Evolutionary conservation across 2,113 vertebrate species (phyloP).

Genomic region (Anarhynchus alexandrinus): DNA sequence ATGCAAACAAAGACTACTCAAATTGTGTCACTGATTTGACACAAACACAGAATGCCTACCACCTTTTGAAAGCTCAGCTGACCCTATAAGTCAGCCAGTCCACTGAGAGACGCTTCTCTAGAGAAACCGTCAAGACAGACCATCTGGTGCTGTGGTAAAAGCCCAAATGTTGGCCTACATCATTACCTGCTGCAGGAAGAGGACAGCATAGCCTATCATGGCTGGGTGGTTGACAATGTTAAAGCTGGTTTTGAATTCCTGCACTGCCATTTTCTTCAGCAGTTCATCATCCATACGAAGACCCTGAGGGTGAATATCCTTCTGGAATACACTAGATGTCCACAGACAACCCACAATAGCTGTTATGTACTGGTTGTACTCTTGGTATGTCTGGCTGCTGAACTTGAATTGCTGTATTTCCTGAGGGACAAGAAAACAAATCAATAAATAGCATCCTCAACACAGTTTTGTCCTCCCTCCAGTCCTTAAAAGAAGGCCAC

Average conservation of each 20-base stretch:
- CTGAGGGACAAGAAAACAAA: slow-evolving; percentile 42
- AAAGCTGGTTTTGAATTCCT: slow-evolving; percentile 73
- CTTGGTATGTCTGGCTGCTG: slow-evolving; percentile 77
- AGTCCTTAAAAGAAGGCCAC: background rate
- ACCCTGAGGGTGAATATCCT: slow-evolving; percentile 60
- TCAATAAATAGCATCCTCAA: background rate
- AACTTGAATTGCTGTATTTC: slow-evolving; percentile 77
- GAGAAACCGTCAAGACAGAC: background rate
- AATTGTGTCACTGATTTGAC: background rate
- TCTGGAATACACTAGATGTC: slow-evolving; percentile 81
- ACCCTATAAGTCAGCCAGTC: background rate
- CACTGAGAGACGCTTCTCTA: background rate
- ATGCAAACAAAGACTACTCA: background rate
- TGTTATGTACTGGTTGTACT: slow-evolving; percentile 86
- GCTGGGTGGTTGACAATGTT: slow-evolving; percentile 89
- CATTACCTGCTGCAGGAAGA: slow-evolving; percentile 85
- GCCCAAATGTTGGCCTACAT: background rate
- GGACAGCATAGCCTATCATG: slow-evolving; percentile 77
- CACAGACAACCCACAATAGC: slow-evolving; percentile 89
- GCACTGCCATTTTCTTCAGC: slow-evolving; percentile 69
- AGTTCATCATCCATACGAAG: slow-evolving; percentile 71
- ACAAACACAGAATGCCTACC: background rate
- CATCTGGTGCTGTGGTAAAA: background rate
- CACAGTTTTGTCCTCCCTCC: background rate
- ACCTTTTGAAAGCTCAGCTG: background rate